These are phyloP conservation scores for Chloromyia formosa DNA, from an alignment of 2,888 invertebrate species.

Conservation along the genomic window DNA sequence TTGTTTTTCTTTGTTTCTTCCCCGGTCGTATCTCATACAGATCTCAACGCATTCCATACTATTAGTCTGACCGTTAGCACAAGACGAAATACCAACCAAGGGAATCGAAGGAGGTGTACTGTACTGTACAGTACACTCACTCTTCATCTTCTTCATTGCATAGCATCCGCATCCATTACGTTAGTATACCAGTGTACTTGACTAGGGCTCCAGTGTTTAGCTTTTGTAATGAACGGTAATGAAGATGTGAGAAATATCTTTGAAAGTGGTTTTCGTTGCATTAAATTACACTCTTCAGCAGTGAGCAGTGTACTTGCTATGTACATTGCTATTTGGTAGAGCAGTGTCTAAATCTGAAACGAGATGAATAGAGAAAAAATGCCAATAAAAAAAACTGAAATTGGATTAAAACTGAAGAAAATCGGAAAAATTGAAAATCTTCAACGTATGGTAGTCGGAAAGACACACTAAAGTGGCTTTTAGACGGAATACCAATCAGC, in stretches of 20 bases:
- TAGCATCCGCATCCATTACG: conserved; percentile 15
- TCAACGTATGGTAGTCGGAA: neutral
- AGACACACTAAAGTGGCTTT: neutral
- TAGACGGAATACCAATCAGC: too few relatives aligned
- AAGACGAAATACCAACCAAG: neutral
- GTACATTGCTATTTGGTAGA: too few relatives aligned
- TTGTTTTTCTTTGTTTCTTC: conserved; percentile 3
- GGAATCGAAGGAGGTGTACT: neutral
- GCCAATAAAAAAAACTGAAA: conserved; percentile 17
- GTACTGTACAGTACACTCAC: neutral
- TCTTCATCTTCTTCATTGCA: neutral
- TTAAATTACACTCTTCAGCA: conserved; percentile 14
- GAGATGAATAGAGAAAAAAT: neutral
- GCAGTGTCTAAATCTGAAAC: too few relatives aligned
- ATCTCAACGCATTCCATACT: conserved; percentile 10
- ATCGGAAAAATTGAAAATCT: conserved; percentile 30
- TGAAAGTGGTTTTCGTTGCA: conserved; percentile 27
- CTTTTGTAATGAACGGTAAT: conserved; percentile 41
- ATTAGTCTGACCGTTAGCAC: conserved; percentile 1
- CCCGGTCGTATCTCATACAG: neutral
- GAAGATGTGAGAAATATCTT: conserved; percentile 41
- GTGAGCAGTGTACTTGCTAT: neutral
- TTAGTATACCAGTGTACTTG: too few relatives aligned
- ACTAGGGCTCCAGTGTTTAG: conserved; percentile 9
- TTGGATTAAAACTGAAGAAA: conserved; percentile 23